These are phyloP conservation scores for Anthopleura xanthogrammica DNA, from an alignment of 92 coral and sea anemone genomes.

Conservation along the genomic window DNA sequence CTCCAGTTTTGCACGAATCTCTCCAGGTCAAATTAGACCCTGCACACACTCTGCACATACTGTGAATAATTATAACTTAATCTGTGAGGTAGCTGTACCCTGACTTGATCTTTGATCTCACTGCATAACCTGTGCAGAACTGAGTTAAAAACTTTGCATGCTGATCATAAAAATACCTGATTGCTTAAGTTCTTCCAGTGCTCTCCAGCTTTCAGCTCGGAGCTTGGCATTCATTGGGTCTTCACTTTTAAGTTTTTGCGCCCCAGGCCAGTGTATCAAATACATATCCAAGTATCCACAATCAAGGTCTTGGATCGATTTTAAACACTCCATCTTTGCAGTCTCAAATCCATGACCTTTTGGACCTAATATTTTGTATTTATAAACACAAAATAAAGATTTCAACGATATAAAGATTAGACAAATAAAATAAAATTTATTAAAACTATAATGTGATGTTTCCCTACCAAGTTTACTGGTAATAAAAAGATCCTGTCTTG, in stretches of 20 bases:
- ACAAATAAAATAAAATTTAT: too few relatives aligned
- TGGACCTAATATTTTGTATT: slow-evolving; percentile 48
- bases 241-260: slow-evolving; percentile 75
- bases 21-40: too few relatives aligned
- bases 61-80: not conserved
- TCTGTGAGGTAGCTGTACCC: not conserved
- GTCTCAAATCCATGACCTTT: slow-evolving; percentile 78
- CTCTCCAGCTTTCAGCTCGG: slow-evolving; percentile 85
- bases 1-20: too few relatives aligned
- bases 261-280: slow-evolving; percentile 96
- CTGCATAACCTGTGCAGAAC: too few relatives aligned
- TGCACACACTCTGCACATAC: too few relatives aligned
- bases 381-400: not conserved
- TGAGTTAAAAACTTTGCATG: too few relatives aligned
- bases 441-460: not conserved
- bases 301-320: slow-evolving; percentile 63
- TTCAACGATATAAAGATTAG: too few relatives aligned
- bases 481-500: slow-evolving; percentile 81
- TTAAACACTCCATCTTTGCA: slow-evolving; percentile 68
- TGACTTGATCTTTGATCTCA: too few relatives aligned
- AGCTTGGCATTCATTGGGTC: slow-evolving; percentile 72
- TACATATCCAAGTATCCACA: slow-evolving; percentile 87
- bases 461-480: slow-evolving; percentile 93
- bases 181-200: slow-evolving; percentile 76
- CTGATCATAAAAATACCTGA: slow-evolving; percentile 43